These are phyloP conservation scores for Apaloderma vittatum DNA, from an alignment of 2,113 vertebrate genomes.

Conservation along the genomic window DNA sequence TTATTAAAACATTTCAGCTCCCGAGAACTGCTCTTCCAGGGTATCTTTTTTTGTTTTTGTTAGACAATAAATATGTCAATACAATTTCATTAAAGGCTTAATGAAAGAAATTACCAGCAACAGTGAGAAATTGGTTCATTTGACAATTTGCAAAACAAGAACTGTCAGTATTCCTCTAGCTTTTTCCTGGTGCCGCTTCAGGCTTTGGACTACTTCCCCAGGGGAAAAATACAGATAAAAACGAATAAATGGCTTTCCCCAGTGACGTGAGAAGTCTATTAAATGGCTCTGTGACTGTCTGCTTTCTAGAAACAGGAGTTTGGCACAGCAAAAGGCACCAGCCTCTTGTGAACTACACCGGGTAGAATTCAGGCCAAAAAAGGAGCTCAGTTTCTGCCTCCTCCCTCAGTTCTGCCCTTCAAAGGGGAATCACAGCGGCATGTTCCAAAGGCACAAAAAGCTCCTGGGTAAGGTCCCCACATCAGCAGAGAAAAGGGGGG, in stretches of 20 bases:
- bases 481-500: accelerated
- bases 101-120: constrained; percentile 33
- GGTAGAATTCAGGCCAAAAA: neutral
- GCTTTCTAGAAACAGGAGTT: neutral
- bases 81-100: constrained; percentile 40
- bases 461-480: neutral
- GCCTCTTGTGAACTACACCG: neutral
- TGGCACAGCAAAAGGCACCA: neutral
- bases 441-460: neutral
- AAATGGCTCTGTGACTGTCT: neutral
- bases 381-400: neutral
- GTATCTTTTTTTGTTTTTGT: neutral
- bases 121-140: neutral
- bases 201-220: neutral
- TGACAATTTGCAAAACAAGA: neutral
- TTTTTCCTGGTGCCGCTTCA: neutral
- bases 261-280: neutral
- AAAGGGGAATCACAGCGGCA: neutral
- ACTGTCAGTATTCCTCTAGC: neutral
- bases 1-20: constrained; percentile 30
- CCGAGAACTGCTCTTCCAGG: constrained; percentile 8
- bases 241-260: neutral
- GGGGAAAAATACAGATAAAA: neutral
- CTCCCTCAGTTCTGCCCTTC: neutral
- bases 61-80: constrained; percentile 35